phyloP scores from a whole-genome alignment of 2,113 vertebrate genomes.

The Chaetops frenatus region DNA sequence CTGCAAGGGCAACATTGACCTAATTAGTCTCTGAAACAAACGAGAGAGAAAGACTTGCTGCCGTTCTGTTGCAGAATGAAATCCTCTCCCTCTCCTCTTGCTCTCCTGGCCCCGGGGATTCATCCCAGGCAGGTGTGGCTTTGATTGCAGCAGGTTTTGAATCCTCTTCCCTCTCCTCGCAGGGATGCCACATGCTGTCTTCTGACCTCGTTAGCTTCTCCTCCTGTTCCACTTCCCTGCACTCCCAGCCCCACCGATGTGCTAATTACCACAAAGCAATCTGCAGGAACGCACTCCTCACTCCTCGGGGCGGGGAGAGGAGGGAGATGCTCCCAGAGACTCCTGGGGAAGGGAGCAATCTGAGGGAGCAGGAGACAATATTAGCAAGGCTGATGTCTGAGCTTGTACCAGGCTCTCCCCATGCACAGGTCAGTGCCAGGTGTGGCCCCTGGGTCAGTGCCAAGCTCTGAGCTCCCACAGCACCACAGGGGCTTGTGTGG shows the following conservation, averaged over 20 bases:
- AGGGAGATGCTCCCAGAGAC: background rate
- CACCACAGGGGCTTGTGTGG: background rate
- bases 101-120: conserved; percentile 21
- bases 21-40: conserved; percentile 36
- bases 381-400: background rate
- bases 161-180: conserved; percentile 11
- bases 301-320: background rate
- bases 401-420: background rate
- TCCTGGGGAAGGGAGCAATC: background rate
- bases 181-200: conserved; percentile 53
- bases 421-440: background rate
- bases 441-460: background rate
- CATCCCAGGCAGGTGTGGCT: conserved; percentile 29
- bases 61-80: background rate
- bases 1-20: conserved; percentile 13
- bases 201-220: conserved; percentile 62
- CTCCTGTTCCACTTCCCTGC: conserved; percentile 32
- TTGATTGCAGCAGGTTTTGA: conserved; percentile 44
- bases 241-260: background rate
- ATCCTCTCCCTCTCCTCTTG: background rate
- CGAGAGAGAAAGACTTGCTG: background rate
- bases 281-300: background rate
- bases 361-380: background rate
- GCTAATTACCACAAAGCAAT: conserved; percentile 46
- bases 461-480: background rate